Evolutionary conservation across 2,113 vertebrate genomes (phyloP).

Genomic region (Piprites chloris): DNA sequence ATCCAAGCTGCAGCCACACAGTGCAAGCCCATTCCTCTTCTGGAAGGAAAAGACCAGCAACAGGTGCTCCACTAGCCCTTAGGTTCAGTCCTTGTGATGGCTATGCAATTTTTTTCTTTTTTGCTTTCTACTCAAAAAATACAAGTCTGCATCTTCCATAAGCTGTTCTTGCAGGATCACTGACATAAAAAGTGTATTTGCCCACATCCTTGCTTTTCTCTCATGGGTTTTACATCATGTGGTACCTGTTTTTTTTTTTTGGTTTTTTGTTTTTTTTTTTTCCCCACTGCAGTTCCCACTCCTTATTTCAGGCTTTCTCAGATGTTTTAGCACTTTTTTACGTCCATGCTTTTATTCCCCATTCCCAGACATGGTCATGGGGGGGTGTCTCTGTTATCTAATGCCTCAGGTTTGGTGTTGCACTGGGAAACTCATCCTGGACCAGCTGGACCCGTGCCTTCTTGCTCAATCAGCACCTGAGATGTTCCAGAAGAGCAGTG

Average conservation of each 20-base stretch:
- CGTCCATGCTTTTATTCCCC: neutral
- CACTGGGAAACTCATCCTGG: neutral
- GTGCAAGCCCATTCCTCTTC: neutral
- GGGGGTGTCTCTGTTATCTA: neutral
- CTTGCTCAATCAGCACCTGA: neutral
- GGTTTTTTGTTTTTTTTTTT: no score
- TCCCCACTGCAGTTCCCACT: neutral
- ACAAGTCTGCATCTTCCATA: accelerated
- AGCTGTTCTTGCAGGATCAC: neutral
- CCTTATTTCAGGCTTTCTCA: neutral
- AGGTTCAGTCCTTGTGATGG: neutral
- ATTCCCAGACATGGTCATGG: accelerated
- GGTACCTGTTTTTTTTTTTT: neutral
- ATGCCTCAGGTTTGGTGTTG: neutral
- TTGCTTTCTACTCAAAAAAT: neutral
- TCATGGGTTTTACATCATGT: neutral
- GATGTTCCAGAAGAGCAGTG: neutral
- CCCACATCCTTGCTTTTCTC: neutral
- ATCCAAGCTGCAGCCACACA: accelerated
- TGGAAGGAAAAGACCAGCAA: neutral
- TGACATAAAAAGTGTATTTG: neutral
- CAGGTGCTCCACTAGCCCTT: neutral
- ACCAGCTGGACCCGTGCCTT: neutral
- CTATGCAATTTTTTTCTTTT: neutral
- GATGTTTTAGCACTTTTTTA: neutral